A percentile compares a stretch with the other conserved stretches of the same genome.
Evolutionary conservation across 92 coral and sea anemone species (phyloP).

Genomic region (Umimayanthus kanabou): DNA sequence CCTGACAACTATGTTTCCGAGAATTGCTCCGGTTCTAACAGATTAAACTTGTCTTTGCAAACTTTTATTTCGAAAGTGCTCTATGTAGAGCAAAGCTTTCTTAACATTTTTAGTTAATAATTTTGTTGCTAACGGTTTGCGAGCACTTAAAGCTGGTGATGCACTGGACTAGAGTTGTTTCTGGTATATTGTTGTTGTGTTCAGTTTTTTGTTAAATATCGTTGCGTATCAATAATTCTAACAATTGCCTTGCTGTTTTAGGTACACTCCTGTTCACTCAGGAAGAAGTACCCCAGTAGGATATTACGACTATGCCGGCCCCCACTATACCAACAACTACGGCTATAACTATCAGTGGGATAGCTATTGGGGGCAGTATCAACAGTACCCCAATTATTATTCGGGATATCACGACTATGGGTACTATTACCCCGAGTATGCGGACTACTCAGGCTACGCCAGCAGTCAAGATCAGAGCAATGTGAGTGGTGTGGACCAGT

Average conservation of each 20-base stretch:
- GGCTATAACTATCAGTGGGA: conserved; percentile 33
- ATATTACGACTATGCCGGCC: conserved; percentile 20
- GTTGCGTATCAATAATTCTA: not conserved
- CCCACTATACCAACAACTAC: not conserved
- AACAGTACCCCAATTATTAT: conserved; percentile 3
- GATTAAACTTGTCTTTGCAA: no score
- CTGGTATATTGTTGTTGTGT: not conserved
- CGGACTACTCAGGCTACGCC: conserved; percentile 28
- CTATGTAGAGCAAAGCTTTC: not conserved
- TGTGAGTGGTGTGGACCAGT: conserved; percentile 6
- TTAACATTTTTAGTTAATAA: no score
- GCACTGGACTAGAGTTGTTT: not conserved
- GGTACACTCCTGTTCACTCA: conserved; percentile 23
- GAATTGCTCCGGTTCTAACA: not conserved
- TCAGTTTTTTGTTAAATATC: not conserved
- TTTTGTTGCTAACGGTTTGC: no score
- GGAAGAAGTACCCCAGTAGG: conserved; percentile 28
- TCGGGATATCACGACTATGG: conserved; percentile 12
- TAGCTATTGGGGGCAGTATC: conserved; percentile 24
- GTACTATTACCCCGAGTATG: conserved; percentile 28
- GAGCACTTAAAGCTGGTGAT: no score
- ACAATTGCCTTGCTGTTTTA: not conserved
- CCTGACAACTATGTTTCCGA: no score
- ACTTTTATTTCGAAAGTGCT: no score
- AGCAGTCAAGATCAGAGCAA: conserved; percentile 32